Evolutionary conservation across 2,888 invertebrate genomes (phyloP), one percentile per base, ranked within the genome.

Genomic region (Gonocerus acuteangulatus): DNA sequence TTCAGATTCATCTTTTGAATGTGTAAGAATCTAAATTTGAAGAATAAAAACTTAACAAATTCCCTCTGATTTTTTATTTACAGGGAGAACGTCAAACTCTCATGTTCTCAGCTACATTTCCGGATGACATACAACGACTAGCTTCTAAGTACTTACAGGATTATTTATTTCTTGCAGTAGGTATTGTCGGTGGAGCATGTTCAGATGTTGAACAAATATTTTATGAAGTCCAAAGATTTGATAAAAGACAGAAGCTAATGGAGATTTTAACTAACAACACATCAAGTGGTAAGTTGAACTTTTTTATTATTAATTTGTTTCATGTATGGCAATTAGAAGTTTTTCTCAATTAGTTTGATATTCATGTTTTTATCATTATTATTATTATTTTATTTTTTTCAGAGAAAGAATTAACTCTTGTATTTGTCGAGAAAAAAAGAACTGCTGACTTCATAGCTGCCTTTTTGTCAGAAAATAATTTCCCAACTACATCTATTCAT

Each of bases 121-220:
- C 85, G 0, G 76, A 79, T 44, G 81, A 77, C 27, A 80, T 88
- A 16, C 95, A 96, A 74, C 94, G 66, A 93, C 94, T 0, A 80
- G 82, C 96, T 0, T 80, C 80, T 0, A 82, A 86, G 52, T 95
- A 89, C 73, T 76, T 96, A 15, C 76, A 84, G 61, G 70, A 79
- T 60, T 95, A 95, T 72, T 72, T 93, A n/a, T 95, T 95, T 71
- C 80, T 95, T 6, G 82, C 89, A 0, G 87, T 96, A 16, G 97
- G 96, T 45, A 84, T 89, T 9, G 86, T 97, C 0, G 97, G 97
- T 0, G 90, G 93, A 1, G 96, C 96, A 6, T 94, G 92, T 70
- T 73, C 84, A 0, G 95, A 97, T 74, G 94, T 97, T 0, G 82
- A 86, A 60, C 97, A 97, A 73, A 78, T 77, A 1, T 83, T 92